phyloP scores from a whole-genome alignment of 1,140 invertebrate genomes.

The Manduca sexta region DNA sequence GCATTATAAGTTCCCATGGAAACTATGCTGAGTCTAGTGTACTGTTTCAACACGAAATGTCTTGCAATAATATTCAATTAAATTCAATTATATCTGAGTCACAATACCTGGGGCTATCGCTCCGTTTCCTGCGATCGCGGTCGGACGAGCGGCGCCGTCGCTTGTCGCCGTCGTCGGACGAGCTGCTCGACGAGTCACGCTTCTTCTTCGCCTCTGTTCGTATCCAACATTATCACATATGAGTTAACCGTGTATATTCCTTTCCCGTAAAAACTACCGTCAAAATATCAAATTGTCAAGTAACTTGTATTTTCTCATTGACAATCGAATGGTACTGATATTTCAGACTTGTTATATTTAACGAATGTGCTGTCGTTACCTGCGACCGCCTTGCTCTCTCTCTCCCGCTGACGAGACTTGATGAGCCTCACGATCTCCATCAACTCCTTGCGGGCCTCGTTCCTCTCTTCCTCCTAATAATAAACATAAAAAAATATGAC shows the following conservation, averaged over 20 bases:
- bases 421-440: conserved; percentile 64
- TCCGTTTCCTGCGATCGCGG: conserved; percentile 20
- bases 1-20: too few relatives aligned
- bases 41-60: too few relatives aligned
- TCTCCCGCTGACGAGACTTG: conserved; percentile 50
- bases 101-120: conserved; percentile 22
- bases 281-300: too few relatives aligned
- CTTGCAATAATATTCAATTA: too few relatives aligned
- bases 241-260: too few relatives aligned
- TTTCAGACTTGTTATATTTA: too few relatives aligned
- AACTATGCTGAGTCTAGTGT: too few relatives aligned
- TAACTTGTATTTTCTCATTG: too few relatives aligned
- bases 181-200: conserved; percentile 24
- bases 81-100: too few relatives aligned
- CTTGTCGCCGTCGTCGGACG: conserved; percentile 23
- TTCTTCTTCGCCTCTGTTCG: conserved; percentile 40
- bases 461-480: conserved; percentile 23
- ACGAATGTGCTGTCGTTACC: conserved; percentile 13
- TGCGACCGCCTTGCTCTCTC: conserved; percentile 45
- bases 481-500: too few relatives aligned
- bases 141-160: conserved; percentile 21
- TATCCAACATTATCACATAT: not conserved
- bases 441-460: conserved; percentile 34
- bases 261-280: too few relatives aligned
- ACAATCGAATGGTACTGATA: too few relatives aligned